Evolutionary conservation across 2,797 vertebrate genomes (phyloP).

Genomic region (Gephyroberyx darwinii): DNA sequence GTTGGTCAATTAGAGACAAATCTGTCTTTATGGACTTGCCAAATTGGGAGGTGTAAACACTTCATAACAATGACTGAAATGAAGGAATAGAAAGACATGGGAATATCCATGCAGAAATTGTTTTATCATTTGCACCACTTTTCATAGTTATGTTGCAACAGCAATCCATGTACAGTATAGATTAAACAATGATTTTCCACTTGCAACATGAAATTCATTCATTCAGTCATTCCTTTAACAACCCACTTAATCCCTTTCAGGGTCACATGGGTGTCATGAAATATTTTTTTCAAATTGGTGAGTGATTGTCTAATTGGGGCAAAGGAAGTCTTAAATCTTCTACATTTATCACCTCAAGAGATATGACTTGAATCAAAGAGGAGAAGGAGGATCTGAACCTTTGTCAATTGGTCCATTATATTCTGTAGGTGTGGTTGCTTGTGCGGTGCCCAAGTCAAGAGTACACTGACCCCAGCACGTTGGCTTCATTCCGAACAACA

Average conservation of each 20-base stretch:
- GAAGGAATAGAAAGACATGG: constrained; percentile 3
- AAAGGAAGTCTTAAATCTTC: background rate
- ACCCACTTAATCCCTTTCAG: background rate
- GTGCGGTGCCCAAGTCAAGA: constrained; percentile 44
- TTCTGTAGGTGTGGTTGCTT: constrained; percentile 56
- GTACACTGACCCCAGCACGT: constrained; percentile 49
- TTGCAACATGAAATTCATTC: background rate
- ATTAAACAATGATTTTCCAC: background rate
- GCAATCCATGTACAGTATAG: background rate
- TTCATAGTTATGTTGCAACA: constrained; percentile 12
- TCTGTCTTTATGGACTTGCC: constrained; percentile 63
- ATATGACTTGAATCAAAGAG: constrained; percentile 1
- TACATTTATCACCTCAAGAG: background rate
- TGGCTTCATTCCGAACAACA: constrained; percentile 50
- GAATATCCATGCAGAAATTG: constrained; percentile 3
- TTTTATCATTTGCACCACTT: constrained; percentile 3
- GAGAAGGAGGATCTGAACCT: constrained; percentile 33
- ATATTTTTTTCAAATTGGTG: background rate
- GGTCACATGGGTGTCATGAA: background rate
- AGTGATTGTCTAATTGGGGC: background rate
- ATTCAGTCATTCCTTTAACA: background rate
- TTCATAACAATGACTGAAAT: constrained; percentile 44
- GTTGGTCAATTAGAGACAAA: constrained; percentile 73
- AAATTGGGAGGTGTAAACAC: constrained; percentile 59
- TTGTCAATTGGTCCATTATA: constrained; percentile 56